phyloP scores from a whole-genome alignment of 2,888 invertebrate species.

The Poecilus cupreus region DNA sequence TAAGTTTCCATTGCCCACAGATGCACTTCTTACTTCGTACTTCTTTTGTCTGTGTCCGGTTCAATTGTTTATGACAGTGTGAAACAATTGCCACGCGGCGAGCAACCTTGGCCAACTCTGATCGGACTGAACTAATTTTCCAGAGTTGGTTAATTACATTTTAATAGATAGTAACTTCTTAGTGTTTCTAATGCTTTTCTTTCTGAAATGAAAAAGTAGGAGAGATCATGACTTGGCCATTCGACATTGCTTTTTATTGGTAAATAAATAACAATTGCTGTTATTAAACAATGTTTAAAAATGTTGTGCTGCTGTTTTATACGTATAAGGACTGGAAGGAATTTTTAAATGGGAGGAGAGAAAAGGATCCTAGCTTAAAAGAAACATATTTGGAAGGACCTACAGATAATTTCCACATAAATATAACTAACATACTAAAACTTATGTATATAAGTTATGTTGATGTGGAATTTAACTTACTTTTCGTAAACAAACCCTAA shows the following conservation, averaged over 20 bases:
- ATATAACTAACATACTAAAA: too few species aligned
- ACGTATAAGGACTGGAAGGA: not conserved
- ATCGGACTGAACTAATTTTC: conserved; percentile 10
- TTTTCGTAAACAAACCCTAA: too few species aligned
- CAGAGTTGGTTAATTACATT: conserved; percentile 28
- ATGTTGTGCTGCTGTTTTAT: not conserved
- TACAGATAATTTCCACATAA: too few species aligned
- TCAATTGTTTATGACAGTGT: conserved; percentile 16
- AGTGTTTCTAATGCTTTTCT: conserved; percentile 13
- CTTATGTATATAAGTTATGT: too few species aligned
- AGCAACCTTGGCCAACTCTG: conserved; percentile 23
- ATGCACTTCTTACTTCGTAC: conserved; percentile 8
- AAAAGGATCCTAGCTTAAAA: too few species aligned
- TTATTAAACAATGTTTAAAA: not conserved
- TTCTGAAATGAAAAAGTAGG: not conserved
- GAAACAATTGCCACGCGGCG: not conserved
- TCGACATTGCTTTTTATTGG: not conserved
- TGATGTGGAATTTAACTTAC: too few species aligned
- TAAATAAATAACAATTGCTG: conserved; percentile 20
- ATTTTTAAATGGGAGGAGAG: not conserved
- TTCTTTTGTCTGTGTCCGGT: not conserved
- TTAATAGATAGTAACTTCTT: conserved; percentile 23
- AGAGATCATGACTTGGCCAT: not conserved
- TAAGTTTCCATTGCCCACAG: conserved; percentile 32
- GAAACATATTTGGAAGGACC: too few species aligned